Base-by-base conservation (phyloP, 2,797 vertebrate genomes). In the Microchirus variegatus region DNA sequence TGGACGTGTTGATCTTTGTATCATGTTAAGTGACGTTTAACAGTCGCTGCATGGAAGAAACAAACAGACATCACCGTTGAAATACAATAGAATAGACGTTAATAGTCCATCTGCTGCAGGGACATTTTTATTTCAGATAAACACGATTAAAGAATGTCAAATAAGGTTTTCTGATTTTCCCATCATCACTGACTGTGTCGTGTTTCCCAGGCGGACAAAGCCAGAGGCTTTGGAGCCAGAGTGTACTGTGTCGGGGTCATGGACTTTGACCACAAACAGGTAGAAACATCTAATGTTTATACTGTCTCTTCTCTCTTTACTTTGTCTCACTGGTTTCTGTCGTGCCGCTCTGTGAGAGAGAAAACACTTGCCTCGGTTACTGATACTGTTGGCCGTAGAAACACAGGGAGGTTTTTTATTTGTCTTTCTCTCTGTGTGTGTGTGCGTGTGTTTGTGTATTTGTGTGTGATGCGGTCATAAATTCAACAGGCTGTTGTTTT, bases 211-310 rank as follows among this genome's bases (percentile, higher is more conserved):
- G 97, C 97, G 40, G 79, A 90, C 62, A 80, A 66, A 65, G 93
- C 93, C 71, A 92, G 97, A 85, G 81, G 86, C 0, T 92, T 94
- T 61, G 97, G 97, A 61, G 96, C 96, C 6, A 93, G 95, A 81
- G 96, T 99, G 48, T 99, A 96, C 81, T 99, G 97, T 60, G 95
- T 99, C 1, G 97, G 97, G 0, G 97, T 99, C 69, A 94, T 94
- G 63, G 95, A 96, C 88, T 99, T 98, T 83, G 93, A 95, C 75
- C 94, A 94, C 79, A 93, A 90, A 38, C 96, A 99, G 94, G 97
- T 98, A 90, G 62, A 46, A 74, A 8, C 38, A 31, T 11, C 37
- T 50, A 0, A 10, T 46, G 31, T 36, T 50, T 26, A 18, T 26
- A 6, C 14, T n/a, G n/a, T n/a, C n/a, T n/a, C 38, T 9, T 42